phyloP scores from a whole-genome alignment of 1,140 invertebrate species.

The Cydia amplana region DNA sequence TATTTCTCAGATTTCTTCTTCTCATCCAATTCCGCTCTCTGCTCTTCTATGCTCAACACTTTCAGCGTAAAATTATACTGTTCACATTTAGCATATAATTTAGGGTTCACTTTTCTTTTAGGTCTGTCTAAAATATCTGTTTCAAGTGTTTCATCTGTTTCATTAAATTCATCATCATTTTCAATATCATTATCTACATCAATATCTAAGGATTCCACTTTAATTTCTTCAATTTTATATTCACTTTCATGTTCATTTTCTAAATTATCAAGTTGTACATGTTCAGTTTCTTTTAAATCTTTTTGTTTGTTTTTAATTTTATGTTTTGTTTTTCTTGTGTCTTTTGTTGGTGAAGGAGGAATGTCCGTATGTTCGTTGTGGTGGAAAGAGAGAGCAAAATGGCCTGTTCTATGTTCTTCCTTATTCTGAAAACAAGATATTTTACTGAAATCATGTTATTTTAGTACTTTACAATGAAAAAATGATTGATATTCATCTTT shows the following conservation, averaged over 20 bases:
- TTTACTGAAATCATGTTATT: no score
- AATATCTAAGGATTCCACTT: neutral
- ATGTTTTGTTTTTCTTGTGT: neutral
- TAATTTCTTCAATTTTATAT: conserved; percentile 19
- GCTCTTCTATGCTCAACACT: neutral
- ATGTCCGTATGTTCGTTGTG: conserved; percentile 6
- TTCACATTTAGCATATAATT: conserved; percentile 16
- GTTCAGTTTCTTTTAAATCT: neutral
- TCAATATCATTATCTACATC: neutral
- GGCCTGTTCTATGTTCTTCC: neutral
- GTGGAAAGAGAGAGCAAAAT: neutral
- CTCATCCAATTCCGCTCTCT: neutral
- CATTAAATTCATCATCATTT: conserved; percentile 6
- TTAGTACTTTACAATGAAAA: no score
- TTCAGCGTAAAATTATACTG: conserved; percentile 15
- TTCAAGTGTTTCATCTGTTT: neutral
- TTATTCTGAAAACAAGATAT: neutral
- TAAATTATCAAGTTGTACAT: neutral
- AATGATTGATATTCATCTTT: no score
- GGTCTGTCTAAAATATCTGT: conserved; percentile 6
- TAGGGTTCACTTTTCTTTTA: conserved; percentile 16
- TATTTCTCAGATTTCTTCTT: neutral
- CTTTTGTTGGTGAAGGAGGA: conserved; percentile 5
- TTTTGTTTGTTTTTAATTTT: neutral
- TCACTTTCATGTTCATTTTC: neutral